A percentile compares a stretch with the other conserved stretches of the same genome.
phyloP scores from a whole-genome alignment of 2,888 invertebrate species.

The Mesorhabditis belari region DNA sequence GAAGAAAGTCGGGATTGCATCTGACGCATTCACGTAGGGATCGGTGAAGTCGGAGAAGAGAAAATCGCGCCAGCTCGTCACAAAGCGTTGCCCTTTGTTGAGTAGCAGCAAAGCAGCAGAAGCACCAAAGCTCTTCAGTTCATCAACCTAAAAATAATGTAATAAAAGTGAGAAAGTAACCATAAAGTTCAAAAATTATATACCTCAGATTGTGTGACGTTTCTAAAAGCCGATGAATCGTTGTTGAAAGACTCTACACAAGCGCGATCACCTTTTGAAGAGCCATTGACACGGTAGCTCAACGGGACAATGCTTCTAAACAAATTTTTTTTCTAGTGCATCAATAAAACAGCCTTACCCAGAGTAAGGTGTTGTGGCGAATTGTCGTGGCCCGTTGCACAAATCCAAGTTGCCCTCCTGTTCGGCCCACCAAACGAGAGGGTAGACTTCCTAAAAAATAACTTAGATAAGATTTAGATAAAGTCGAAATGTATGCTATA shows the following conservation, averaged over 20 bases:
- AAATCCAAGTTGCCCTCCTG: neutral
- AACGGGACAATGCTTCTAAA: constrained; percentile 14
- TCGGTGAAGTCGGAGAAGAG: constrained; percentile 44
- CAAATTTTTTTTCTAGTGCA: neutral
- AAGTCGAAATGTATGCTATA: no score
- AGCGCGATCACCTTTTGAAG: constrained; percentile 11
- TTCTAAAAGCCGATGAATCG: constrained; percentile 7
- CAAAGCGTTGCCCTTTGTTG: constrained; percentile 17
- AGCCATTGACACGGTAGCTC: constrained; percentile 19
- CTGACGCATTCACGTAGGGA: constrained; percentile 27
- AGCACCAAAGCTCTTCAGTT: constrained; percentile 10
- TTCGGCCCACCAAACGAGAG: neutral
- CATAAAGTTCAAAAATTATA: neutral
- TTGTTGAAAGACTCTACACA: constrained; percentile 14
- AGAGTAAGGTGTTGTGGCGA: neutral
- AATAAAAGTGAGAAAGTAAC: neutral
- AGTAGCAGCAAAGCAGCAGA: constrained; percentile 16
- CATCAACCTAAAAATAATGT: constrained; percentile 12
- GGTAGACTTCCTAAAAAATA: neutral
- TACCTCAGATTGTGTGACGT: constrained; percentile 19
- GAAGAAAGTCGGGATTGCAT: constrained; percentile 32
- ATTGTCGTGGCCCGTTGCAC: no score
- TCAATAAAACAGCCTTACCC: neutral
- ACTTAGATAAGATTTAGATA: no score
- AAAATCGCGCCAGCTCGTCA: constrained; percentile 24